Conservation (phyloP, 1,140 invertebrate genomes). For the Aphidius ervi region DNA sequence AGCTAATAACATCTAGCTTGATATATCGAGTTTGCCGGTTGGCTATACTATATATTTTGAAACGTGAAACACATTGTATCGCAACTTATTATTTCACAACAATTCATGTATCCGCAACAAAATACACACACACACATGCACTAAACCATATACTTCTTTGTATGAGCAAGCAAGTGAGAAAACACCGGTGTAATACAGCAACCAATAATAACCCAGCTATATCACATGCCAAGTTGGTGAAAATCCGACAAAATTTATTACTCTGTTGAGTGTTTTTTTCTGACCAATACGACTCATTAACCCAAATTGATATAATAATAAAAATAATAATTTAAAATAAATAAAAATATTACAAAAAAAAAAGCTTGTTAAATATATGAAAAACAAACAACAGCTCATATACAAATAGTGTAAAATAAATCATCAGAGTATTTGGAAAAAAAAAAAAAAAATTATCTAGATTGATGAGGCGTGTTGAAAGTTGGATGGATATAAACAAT, state of each 20-base stretch:
- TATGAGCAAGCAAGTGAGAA: background rate
- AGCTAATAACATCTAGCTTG: conserved; percentile 14
- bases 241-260: no score
- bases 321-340: no score
- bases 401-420: background rate
- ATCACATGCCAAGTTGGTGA: no score
- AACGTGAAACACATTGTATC: conserved; percentile 1
- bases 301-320: no score
- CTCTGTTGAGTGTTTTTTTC: no score
- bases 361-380: no score
- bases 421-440: conserved; percentile 9
- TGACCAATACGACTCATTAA: no score
- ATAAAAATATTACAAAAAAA: background rate
- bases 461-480: conserved; percentile 5
- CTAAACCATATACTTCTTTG: no score
- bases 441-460: conserved; percentile 4
- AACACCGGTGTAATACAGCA: no score
- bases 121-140: background rate
- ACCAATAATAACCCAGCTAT: no score
- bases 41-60: background rate
- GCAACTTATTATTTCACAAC: conserved; percentile 3
- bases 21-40: conserved; percentile 7
- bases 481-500: conserved; percentile 4
- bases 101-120: no score
- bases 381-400: background rate